A percentile compares a stretch with the other conserved stretches of the same genome.
phyloP scores from a whole-genome alignment of 2,888 invertebrate genomes.

The Sericinus montela region DNA sequence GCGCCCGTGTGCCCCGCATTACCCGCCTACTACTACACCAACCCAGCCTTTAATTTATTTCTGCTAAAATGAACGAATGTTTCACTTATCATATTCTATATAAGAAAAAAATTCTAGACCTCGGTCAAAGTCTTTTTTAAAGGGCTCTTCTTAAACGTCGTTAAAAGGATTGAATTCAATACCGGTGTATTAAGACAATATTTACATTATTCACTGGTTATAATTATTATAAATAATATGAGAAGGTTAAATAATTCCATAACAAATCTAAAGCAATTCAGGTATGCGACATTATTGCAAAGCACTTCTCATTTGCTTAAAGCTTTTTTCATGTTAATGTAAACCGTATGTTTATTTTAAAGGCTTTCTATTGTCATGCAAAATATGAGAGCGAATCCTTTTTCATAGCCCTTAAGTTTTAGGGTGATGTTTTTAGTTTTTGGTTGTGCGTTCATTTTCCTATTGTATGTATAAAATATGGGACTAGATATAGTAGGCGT shows the following conservation, averaged over 20 bases:
- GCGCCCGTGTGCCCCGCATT: constrained; percentile 52
- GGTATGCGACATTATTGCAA: background rate
- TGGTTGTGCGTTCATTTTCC: no score
- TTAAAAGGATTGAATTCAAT: background rate
- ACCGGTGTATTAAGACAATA: background rate
- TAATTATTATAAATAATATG: no score
- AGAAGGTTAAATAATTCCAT: background rate
- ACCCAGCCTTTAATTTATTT: constrained; percentile 59
- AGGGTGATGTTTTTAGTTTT: no score
- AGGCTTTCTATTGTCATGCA: constrained; percentile 9
- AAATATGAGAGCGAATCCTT: constrained; percentile 12
- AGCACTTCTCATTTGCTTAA: background rate
- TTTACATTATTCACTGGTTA: background rate
- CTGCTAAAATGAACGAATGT: constrained; percentile 41
- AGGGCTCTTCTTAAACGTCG: background rate
- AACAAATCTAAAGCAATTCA: constrained; percentile 4
- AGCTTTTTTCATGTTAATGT: constrained; percentile 3
- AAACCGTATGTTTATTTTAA: constrained; percentile 14
- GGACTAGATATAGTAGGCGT: no score
- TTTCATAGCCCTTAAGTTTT: background rate
- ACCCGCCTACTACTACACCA: constrained; percentile 48
- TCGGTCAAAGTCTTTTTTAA: constrained; percentile 1
- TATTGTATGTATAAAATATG: no score
- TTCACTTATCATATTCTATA: constrained; percentile 11
- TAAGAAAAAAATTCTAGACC: constrained; percentile 5